Evolutionary conservation across 2,888 invertebrate species (phyloP).

Genomic region (Ophion costatus): DNA sequence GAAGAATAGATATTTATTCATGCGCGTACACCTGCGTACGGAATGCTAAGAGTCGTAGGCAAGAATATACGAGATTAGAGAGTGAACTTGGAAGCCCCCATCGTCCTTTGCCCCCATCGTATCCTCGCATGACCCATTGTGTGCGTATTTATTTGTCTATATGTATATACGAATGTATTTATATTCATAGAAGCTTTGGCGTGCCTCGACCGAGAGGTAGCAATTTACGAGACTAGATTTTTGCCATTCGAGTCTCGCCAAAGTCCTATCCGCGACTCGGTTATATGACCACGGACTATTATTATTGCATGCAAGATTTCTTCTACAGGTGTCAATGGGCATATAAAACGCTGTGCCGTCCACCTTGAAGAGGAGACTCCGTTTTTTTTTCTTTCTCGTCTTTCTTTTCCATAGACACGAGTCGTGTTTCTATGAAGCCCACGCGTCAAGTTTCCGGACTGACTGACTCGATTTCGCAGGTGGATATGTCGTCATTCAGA

Average conservation of each 20-base stretch:
- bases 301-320: constrained; percentile 46
- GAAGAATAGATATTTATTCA: neutral
- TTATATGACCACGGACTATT: constrained; percentile 56
- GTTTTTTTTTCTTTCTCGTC: neutral
- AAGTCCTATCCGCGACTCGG: constrained; percentile 31
- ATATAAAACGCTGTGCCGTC: constrained; percentile 43
- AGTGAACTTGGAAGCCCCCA: constrained; percentile 53
- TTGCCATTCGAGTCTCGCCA: constrained; percentile 39
- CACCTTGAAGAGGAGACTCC: neutral
- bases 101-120: constrained; percentile 40
- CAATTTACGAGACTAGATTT: constrained; percentile 69
- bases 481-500: neutral
- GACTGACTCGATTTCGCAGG: neutral
- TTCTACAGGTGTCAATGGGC: constrained; percentile 47
- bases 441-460: neutral
- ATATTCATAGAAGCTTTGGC: constrained; percentile 8
- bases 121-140: constrained; percentile 30
- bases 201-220: constrained; percentile 58
- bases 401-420: neutral
- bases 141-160: neutral
- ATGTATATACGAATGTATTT: constrained; percentile 1
- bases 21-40: constrained; percentile 13
- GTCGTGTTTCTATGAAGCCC: neutral
- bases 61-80: constrained; percentile 52
- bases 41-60: constrained; percentile 16